These are phyloP conservation scores for Parotocinclus haroldoi DNA, from an alignment of 2,797 vertebrate genomes.

Conservation along the genomic window DNA sequence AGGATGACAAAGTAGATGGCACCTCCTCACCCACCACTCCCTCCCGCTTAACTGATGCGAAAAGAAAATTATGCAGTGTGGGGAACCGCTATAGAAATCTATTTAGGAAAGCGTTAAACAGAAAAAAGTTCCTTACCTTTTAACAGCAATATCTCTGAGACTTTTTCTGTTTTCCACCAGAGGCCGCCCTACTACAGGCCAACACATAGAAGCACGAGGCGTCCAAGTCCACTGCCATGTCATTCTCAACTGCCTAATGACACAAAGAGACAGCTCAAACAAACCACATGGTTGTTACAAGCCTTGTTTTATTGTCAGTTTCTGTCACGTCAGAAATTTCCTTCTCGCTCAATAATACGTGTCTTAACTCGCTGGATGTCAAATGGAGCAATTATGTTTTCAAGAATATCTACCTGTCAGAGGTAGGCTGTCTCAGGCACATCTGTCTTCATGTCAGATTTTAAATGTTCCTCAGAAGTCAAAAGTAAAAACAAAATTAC, in stretches of 20 bases:
- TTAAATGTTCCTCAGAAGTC: constrained; percentile 32
- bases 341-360: constrained; percentile 41
- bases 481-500: constrained; percentile 10
- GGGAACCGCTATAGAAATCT: too few relatives aligned
- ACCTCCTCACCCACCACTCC: too few relatives aligned
- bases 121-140: too few relatives aligned
- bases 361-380: constrained; percentile 40
- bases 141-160: background rate
- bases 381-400: constrained; percentile 37
- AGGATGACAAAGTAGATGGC: too few relatives aligned
- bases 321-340: constrained; percentile 60
- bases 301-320: constrained; percentile 57
- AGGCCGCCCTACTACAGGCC: constrained; percentile 56
- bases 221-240: constrained; percentile 16
- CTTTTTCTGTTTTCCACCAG: constrained; percentile 48
- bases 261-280: constrained; percentile 44
- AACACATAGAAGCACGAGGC: constrained; percentile 1
- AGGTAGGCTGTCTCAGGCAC: constrained; percentile 9
- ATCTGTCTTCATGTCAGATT: constrained; percentile 2
- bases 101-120: too few relatives aligned
- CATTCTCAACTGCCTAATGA: constrained; percentile 51
- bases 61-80: too few relatives aligned
- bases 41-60: too few relatives aligned
- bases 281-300: constrained; percentile 50
- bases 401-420: constrained; percentile 30